A percentile compares a stretch with the other conserved stretches of the same genome.
Conservation (phyloP, 2,113 vertebrate species). For the Neofelis nebulosa region DNA sequence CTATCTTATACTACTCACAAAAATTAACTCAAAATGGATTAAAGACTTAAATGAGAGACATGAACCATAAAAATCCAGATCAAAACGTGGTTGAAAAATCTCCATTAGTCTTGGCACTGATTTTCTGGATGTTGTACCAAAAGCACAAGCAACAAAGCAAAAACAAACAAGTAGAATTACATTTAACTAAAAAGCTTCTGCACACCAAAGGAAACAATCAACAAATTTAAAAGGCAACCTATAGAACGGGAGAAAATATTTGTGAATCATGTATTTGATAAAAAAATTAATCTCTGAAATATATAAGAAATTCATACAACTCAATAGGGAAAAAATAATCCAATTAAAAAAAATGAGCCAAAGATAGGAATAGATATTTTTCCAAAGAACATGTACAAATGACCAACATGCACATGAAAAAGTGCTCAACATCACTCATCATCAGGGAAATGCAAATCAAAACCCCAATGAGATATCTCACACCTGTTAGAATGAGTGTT, state of each 20-base stretch:
- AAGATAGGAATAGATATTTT: not conserved
- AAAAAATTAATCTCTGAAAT: not conserved
- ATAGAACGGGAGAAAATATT: not conserved
- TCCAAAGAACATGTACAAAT: not conserved
- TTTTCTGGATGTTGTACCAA: not conserved
- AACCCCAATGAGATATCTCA: not conserved
- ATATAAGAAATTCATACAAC: not conserved
- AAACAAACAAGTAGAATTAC: not conserved
- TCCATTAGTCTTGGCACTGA: not conserved
- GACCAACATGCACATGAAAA: not conserved
- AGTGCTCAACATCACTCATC: not conserved
- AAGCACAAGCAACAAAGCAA: not conserved
- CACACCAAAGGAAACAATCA: not conserved
- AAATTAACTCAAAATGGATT: not conserved
- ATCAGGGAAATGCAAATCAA: not conserved
- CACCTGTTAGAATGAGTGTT: not conserved
- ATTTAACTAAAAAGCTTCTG: not conserved
- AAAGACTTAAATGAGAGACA: not conserved
- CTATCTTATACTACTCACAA: not conserved
- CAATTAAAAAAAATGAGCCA: not conserved
- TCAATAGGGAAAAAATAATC: not conserved
- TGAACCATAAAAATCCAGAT: not conserved
- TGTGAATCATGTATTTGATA: not conserved
- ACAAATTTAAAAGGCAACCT: not conserved
- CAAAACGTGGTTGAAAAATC: not conserved